Conservation (phyloP, 2,113 vertebrate species). For the Todiramphus chloris region DNA sequence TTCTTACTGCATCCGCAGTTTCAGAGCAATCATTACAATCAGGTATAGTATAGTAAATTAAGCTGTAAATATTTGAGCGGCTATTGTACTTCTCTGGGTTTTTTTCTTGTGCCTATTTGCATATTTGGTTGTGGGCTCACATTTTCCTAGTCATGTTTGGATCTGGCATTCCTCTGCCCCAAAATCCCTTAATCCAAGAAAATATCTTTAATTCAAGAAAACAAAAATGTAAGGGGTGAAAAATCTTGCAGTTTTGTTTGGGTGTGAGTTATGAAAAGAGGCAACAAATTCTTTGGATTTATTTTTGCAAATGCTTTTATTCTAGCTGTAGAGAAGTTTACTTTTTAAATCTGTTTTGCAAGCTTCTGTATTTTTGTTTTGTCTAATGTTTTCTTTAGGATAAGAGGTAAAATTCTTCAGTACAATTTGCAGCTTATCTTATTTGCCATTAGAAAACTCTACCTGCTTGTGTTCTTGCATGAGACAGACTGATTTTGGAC, state of each 20-base stretch:
- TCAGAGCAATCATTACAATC: constrained; percentile 98
- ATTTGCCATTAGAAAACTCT: background rate
- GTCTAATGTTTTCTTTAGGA: background rate
- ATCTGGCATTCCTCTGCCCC: background rate
- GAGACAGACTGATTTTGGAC: background rate
- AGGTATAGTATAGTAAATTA: constrained; percentile 88
- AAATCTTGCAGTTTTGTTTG: background rate
- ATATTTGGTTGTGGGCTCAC: background rate
- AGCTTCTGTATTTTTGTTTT: background rate
- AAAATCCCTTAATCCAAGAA: background rate
- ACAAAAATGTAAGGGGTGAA: background rate
- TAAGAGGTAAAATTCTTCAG: background rate
- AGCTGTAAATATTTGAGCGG: constrained; percentile 16
- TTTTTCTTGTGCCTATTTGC: background rate
- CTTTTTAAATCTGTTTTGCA: background rate
- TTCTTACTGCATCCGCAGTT: constrained; percentile 87
- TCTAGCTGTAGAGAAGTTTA: background rate
- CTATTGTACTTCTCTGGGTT: background rate
- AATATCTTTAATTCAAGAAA: background rate
- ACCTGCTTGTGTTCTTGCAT: background rate
- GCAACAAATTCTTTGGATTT: background rate
- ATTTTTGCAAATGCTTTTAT: background rate
- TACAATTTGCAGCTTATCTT: background rate
- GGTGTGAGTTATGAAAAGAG: background rate
- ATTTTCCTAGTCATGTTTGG: background rate